Evolutionary conservation across 2,113 vertebrate species (phyloP), one percentile per base, ranked within the genome.

Genomic region (Pomatorhinus ruficollis): DNA sequence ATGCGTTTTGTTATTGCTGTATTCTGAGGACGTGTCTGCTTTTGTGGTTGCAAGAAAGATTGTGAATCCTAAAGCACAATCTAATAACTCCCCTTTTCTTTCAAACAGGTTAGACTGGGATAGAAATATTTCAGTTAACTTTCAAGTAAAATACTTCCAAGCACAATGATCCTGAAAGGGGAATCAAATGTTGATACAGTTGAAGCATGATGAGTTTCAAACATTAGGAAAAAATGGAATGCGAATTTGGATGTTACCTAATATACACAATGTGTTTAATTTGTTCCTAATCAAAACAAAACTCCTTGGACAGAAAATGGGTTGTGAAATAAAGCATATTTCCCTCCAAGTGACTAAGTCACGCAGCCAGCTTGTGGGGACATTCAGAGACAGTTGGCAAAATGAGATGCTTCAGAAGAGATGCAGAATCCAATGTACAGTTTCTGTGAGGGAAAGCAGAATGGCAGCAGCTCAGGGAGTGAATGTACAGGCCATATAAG

Each of bases 401-500:
- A 70, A 83, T 81, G 60, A 78, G 90, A 92, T 92, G 76, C 76
- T 96, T 78, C 64, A 83, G 72, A 52, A 96, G 64, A 68, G 83
- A 94, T 87, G 31, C 72, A 90, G 60, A 92, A 86, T 88, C 68
- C 60, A 59, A 64, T 1, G 14, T 60, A 49, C n/a, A 60, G 76
- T 92, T 85, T 93, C 76, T 45, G 44, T 53, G 64, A 93, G 76
- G 52, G 90, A 94, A 95, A 44, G 82, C 44, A 70, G 92, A 77
- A 93, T 83, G 79, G 90, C 92, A 96, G 88, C 83, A 90, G 76
- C 90, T 94, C 88, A 83, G 65, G 47, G 85, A 77, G 52, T 59
- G 71, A 92, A 92, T 64, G 40, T 94, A 92, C 90, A 96, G 88
- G 88, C 93, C 88, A 92, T 96, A 93, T 90, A 97, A 96, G 95